phyloP scores from a whole-genome alignment of 2,888 invertebrate genomes.

The Oxystoma pomonae region DNA sequence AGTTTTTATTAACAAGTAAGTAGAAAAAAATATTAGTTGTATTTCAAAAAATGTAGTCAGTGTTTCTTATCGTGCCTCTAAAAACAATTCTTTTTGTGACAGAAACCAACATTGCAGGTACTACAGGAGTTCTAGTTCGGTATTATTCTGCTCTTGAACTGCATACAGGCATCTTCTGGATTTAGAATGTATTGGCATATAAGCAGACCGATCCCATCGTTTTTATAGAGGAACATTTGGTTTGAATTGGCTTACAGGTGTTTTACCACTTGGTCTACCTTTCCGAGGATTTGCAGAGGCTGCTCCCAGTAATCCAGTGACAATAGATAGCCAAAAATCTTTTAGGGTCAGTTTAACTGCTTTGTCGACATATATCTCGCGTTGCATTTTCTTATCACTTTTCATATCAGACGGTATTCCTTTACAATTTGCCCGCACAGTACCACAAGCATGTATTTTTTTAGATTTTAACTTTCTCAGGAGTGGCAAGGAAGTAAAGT shows the following conservation, averaged over 20 bases:
- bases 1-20: no score
- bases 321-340: neutral
- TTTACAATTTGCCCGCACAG: no score
- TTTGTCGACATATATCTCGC: no score
- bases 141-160: neutral
- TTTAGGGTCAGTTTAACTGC: neutral
- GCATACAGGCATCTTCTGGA: neutral
- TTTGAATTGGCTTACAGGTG: neutral
- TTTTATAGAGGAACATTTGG: neutral
- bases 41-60: neutral
- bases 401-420: no score
- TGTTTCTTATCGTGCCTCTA: neutral
- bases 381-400: no score
- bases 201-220: neutral
- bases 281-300: neutral
- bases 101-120: neutral
- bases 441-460: no score
- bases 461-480: no score
- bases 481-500: no score
- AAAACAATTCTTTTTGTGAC: neutral
- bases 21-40: no score
- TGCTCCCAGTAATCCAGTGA: neutral
- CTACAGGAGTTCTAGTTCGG: neutral
- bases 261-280: neutral
- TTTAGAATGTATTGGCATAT: neutral